Base-by-base conservation (phyloP, 2,797 vertebrate genomes). In the Artibeus jamaicensis region DNA sequence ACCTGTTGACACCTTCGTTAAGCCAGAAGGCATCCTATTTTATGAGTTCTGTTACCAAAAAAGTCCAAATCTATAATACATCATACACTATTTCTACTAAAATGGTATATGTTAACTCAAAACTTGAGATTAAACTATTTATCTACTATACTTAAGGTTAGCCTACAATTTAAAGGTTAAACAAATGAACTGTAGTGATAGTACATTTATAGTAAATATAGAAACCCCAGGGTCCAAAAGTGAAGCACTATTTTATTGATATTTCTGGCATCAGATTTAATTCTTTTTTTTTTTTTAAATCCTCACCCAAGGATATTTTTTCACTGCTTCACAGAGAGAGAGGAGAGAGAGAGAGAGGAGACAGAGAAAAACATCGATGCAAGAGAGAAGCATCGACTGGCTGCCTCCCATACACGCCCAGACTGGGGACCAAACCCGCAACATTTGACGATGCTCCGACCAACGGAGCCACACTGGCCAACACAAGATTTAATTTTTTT, bases 401-500 rank as follows among this genome's bases (percentile, higher is more conserved):
- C n/a, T 65, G 14, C 62, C 62, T 65, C 62, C 62, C 6, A 1
- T 7, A 65, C 14, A 14, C 5, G 12, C 62, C 62, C 62, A 16
- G 62, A n/a, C 32, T 16, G 62, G 62, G 62, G 62, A 65, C 62
- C 26, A 65, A 65, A 65, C 29, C 15, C 1, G 1, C 62, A 65
- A n/a, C 59, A 5, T 32, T 65, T n/a, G 62, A 65, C 11, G 4
- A 16, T 65, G 29, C 29, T n/a, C 62, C 62, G n/a, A 16, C 32
- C 62, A n/a, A 65, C 62, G n/a, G 15, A 65, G 62, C 62, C 32
- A 65, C 62, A n/a, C 32, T 16, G 32, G 14, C 62, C 62, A 65
- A 5, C 14, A 32, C 14, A 24, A 44, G 95, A 86, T 67, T 81
- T 86, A 46, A 96, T 71, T 94, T 9, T 81, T 96, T 96, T 67